Percentiles rank a stretch among this genome's conserved stretches.
Conservation (phyloP, 2,797 vertebrate genomes). For the Melanotaenia boesemani region DNA sequence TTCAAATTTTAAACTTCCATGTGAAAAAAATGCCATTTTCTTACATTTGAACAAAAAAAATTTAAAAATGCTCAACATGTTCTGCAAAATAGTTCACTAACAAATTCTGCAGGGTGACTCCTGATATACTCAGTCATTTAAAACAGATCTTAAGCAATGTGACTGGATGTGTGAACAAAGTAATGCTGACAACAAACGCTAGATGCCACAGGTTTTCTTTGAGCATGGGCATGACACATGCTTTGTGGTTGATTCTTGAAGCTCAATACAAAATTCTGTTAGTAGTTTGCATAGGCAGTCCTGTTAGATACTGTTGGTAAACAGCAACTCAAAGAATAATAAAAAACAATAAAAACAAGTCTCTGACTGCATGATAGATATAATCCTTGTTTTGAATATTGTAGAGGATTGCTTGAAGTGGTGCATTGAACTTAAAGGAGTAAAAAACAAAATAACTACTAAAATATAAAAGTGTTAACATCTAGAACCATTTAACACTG, state of each 20-base stretch:
- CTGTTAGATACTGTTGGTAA: neutral
- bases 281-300: neutral
- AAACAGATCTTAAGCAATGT: constrained; percentile 11
- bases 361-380: neutral
- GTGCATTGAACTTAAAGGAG: neutral
- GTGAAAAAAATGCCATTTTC: neutral
- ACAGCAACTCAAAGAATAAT: neutral
- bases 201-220: constrained; percentile 42
- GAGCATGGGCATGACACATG: neutral
- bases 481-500: neutral
- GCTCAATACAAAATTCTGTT: neutral
- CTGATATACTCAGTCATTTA: constrained; percentile 9
- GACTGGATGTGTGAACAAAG: constrained; percentile 43
- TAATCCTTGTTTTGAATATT: neutral
- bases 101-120: constrained; percentile 4
- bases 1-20: neutral
- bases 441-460: neutral
- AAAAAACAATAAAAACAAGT: neutral
- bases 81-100: neutral
- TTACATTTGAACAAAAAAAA: neutral
- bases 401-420: neutral
- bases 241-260: constrained; percentile 32
- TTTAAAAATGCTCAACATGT: constrained; percentile 4
- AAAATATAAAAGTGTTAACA: neutral
- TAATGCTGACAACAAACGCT: constrained; percentile 39